phyloP scores from a whole-genome alignment of 2,888 invertebrate species.

The Agapostemon virescens region DNA sequence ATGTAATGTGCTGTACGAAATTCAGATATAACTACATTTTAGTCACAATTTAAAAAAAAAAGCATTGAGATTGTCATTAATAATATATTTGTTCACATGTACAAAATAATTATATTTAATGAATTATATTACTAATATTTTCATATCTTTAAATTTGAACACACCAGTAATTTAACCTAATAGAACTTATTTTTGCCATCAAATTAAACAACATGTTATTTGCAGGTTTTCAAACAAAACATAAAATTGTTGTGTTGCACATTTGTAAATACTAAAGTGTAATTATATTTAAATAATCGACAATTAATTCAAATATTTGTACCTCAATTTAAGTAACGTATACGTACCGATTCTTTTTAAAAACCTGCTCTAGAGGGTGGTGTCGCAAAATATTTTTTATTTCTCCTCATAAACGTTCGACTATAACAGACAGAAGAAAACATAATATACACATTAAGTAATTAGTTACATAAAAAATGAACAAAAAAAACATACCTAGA shows the following conservation, averaged over 20 bases:
- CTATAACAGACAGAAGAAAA: conserved; percentile 63
- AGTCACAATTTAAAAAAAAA: conserved; percentile 7
- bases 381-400: conserved; percentile 78
- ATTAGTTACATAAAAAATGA: background rate
- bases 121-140: conserved; percentile 33
- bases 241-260: conserved; percentile 31
- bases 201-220: conserved; percentile 43
- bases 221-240: conserved; percentile 51
- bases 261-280: conserved; percentile 27
- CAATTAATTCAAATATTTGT: conserved; percentile 32
- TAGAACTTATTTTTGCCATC: conserved; percentile 6
- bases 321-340: conserved; percentile 27
- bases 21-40: conserved; percentile 23
- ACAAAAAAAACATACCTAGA: conserved; percentile 70
- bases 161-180: conserved; percentile 14
- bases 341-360: conserved; percentile 56
- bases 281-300: conserved; percentile 22
- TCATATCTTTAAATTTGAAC: conserved; percentile 14
- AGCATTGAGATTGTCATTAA: conserved; percentile 10
- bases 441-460: background rate
- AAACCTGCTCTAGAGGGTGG: conserved; percentile 75
- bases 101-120: conserved; percentile 26
- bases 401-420: conserved; percentile 76
- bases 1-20: conserved; percentile 13
- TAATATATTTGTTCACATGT: conserved; percentile 17